Conservation (phyloP, 2,113 vertebrate genomes). For the Amphiprion ocellaris region DNA sequence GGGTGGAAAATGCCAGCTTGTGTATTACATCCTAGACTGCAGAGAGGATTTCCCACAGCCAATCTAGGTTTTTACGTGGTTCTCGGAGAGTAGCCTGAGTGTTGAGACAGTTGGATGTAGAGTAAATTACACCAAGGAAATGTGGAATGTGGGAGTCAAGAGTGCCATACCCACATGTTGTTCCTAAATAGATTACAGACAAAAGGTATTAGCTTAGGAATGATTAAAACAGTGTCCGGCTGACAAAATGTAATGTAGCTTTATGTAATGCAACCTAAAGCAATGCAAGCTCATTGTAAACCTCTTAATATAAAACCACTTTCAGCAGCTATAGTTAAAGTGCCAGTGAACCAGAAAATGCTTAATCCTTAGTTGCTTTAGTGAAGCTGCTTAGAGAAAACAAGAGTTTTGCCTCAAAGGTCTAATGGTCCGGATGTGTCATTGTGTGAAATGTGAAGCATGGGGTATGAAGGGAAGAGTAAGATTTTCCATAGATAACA, state of each 20-base stretch:
- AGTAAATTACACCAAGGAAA: background rate
- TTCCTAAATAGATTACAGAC: background rate
- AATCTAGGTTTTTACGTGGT: constrained; percentile 1
- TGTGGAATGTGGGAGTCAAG: background rate
- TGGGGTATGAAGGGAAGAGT: background rate
- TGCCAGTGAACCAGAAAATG: constrained; percentile 39
- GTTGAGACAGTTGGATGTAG: background rate
- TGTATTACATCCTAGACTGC: constrained; percentile 14
- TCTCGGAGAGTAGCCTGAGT: background rate
- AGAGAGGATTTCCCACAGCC: constrained; percentile 24
- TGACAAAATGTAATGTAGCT: constrained; percentile 5
- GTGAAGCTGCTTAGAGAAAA: constrained; percentile 15
- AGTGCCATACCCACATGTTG: background rate
- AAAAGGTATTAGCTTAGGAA: background rate
- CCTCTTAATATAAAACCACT: background rate
- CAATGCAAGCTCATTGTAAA: constrained; percentile 13
- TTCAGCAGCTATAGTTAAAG: constrained; percentile 19
- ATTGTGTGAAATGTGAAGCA: constrained; percentile 4
- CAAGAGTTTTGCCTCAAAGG: background rate
- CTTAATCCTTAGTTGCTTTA: constrained; percentile 9
- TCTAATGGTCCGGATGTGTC: constrained; percentile 12
- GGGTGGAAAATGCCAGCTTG: constrained; percentile 34
- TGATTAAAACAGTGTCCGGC: background rate
- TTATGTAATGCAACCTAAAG: background rate
- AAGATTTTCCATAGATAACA: background rate